Conservation (phyloP, 2,113 vertebrate genomes). For the Fregetta grallaria region DNA sequence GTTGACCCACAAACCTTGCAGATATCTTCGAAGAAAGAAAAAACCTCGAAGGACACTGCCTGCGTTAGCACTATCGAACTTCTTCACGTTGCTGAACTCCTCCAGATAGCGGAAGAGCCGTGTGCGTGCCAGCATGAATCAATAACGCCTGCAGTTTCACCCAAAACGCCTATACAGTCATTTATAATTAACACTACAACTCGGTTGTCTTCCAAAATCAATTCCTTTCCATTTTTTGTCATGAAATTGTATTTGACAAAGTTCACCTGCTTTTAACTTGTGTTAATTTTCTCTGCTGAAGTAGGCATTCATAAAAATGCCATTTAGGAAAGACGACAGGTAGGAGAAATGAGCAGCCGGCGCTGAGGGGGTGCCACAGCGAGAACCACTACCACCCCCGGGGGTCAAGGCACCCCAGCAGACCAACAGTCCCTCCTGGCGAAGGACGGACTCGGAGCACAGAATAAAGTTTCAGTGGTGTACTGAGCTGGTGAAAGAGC, state of each 20-base stretch:
- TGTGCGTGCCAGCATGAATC: background rate
- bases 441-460: background rate
- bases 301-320: background rate
- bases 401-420: background rate
- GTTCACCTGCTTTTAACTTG: background rate
- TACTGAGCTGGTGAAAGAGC: background rate
- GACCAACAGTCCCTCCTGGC: background rate
- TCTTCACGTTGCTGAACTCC: background rate
- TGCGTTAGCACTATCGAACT: background rate
- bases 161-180: background rate
- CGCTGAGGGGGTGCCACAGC: background rate
- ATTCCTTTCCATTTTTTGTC: constrained; percentile 5
- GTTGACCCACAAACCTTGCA: background rate
- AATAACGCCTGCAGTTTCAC: background rate
- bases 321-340: background rate
- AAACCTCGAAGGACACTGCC: background rate
- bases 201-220: constrained; percentile 26
- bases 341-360: background rate
- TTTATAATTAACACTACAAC: constrained; percentile 53
- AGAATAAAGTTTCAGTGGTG: background rate
- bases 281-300: constrained; percentile 15
- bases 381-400: background rate
- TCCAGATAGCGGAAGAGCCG: background rate
- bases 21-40: background rate
- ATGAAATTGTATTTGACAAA: constrained; percentile 42